Evolutionary conservation across 2,888 invertebrate species (phyloP), one percentile per base, ranked within the genome.

Genomic region (Tridacna gigas): DNA sequence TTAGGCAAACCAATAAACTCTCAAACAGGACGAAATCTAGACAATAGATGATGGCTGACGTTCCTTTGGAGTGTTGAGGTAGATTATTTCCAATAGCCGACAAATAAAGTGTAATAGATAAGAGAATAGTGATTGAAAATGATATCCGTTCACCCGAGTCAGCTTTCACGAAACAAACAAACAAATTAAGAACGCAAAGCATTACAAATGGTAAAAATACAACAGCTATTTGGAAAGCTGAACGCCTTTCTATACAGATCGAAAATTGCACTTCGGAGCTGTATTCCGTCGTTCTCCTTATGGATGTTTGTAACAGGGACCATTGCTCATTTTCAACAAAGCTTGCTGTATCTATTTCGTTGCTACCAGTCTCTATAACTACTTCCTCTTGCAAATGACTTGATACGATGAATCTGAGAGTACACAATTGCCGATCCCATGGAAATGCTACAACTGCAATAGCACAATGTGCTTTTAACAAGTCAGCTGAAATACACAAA

Each of bases 121-220:
- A 26, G 4, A 81, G 75, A 0, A 80, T 37, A 0, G 84, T 84
- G 11, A 84, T 61, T 12, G 75, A 80, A 61, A 79, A 80, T n/a
- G 80, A 80, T 3, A 84, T 56, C 63, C 80, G 66, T 60, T 84
- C 84, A 4, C 84, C 80, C 0, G 78, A 84, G 45, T 74, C 78
- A 13, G 74, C 25, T 12, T 80, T 80, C 3, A 84, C 60, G 13
- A 80, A 63, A 48, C 56, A 84, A 18, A 80, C 80, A n/a, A 84
- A 48, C 12, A 77, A 15, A 61, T 80, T 78, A 18, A 80, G 26
- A 15, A 84, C 18, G 73, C 80, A 75, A 11, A 80, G 65, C 5
- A 75, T 47, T 3, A 63, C 0, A n/a, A 81, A 60, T 15, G 84
- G 84, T 37, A 84, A 15, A 7, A 84, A 78, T 2, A 81, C 77